Evolutionary conservation across 2,888 invertebrate species (phyloP), one percentile per base, ranked within the genome.

Genomic region (Macropis europaea): DNA sequence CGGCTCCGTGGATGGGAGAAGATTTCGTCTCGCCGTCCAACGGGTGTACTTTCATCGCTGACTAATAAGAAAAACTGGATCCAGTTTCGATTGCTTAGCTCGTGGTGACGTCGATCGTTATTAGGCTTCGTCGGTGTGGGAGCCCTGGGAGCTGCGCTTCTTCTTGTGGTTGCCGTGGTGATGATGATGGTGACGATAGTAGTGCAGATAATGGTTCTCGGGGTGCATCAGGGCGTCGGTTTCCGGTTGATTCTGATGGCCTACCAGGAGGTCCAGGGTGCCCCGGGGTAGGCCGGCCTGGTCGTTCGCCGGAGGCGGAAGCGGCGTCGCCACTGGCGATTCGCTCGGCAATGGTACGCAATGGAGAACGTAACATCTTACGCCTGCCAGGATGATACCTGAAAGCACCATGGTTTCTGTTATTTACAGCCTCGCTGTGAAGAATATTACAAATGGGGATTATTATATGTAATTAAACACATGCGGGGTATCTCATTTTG

Each of bases 341-440:
- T 87, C 88, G 17, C 75, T 79, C n/a, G 89, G 86, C 56, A 89
- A 62, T 7, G 88, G 86, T 57, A 86, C 77, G 67, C 88, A 89
- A 67, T 89, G 89, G 28, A 89, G 81, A 34, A 88, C 84, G 79
- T 89, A 89, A 71, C 89, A 89, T 76, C 89, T 84, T 6, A 89
- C 83, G 13, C 78, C 87, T 24, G 89, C 88, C 60, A 89, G 71
- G 32, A 88, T 74, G 13, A 89, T 84, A 24, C 89, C 89, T 89
- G 64, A 5, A 77, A 73, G 54, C 28, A 1, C 7, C 1, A 0
- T n/a, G 2, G 5, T 17, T 1, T 30, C 24, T 2, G 32, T 24
- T 19, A 30, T n/a, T n/a, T n/a, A n/a, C n/a, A n/a, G n/a, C n/a
- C n/a, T n/a, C n/a, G n/a, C n/a, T n/a, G n/a, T n/a, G n/a, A n/a